Evolutionary conservation across 1,140 invertebrate genomes (phyloP), one percentile per base, ranked within the genome.

Genomic region (Nylanderia fulva): DNA sequence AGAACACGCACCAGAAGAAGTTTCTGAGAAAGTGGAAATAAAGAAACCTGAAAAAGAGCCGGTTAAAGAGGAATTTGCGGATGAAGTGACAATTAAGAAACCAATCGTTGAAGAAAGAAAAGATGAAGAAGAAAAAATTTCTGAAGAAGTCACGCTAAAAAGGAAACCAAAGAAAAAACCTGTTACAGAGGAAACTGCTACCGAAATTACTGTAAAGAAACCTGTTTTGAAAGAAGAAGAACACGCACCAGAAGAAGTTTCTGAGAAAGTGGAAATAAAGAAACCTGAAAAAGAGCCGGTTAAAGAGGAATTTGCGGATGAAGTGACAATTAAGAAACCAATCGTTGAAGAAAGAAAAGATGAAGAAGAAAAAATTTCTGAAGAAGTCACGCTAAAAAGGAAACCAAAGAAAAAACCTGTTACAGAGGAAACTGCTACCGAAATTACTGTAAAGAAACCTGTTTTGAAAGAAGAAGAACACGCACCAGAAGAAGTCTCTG

Each of bases 321-420:
- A 90, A 66, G 66, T 91, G 15, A 88, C 89, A 24, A 86, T 91
- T 21, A 90, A 91, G 86, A 90, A 92, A 85, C 72, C 80, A 54
- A 52, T 87, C 29, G 86, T 88, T 27, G 63, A 87, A 54, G 58
- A 77, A 29, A 60, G 86, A 39, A 52, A 85, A 13, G 45, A 86
- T 11, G 84, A 77, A 15, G 24, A 86, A 54, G 88, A 92, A 86
- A 93, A 95, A 84, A 89, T 94, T 21, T 89, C 90, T 15, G 87
- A 90, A 39, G 86, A 92, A 76, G 84, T 95, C 13, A 91, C 9
- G 75, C 88, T 87, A 80, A 94, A 94, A 80, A 89, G 90, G 63
- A 94, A 94, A 83, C 95, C 95, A 82, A 94, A 95, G 8, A 95
- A 95, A 86, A 95, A 94, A 82, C 86, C 93, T 42, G 86, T 89